Conservation (phyloP, 2,797 vertebrate genomes). For the Falco cherrug region DNA sequence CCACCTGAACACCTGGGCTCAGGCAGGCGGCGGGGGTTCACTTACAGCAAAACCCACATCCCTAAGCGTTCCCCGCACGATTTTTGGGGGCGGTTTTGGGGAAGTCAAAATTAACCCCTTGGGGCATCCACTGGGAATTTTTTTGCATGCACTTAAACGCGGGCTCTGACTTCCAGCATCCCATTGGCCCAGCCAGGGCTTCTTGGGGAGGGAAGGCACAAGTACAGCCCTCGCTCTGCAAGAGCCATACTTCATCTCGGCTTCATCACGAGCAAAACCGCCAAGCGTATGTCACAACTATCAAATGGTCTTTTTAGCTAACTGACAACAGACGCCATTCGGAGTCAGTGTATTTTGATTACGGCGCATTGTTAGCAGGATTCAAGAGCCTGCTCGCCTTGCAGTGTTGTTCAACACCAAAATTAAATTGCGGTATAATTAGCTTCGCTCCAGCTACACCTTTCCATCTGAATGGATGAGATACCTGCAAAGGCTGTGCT, state of each 20-base stretch:
- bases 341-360: slow-evolving; percentile 20
- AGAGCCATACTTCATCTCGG: background rate
- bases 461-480: background rate
- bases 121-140: rapidly evolving
- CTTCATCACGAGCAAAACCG: background rate
- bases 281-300: background rate
- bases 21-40: background rate
- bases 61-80: background rate
- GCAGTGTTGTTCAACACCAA: background rate
- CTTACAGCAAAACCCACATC: background rate
- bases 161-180: background rate
- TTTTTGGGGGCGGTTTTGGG: background rate
- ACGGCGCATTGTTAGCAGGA: background rate
- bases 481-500: background rate
- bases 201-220: background rate
- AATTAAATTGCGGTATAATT: slow-evolving; percentile 10
- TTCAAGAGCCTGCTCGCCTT: background rate
- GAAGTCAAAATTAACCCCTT: background rate
- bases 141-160: rapidly evolving
- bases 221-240: background rate
- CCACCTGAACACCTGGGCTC: background rate
- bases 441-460: slow-evolving; percentile 15
- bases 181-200: rapidly evolving
- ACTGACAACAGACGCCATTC: slow-evolving; percentile 7
- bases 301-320: background rate